These are phyloP conservation scores for Drosophila tani DNA, from an alignment of 1,140 invertebrate genomes.

Conservation along the genomic window DNA sequence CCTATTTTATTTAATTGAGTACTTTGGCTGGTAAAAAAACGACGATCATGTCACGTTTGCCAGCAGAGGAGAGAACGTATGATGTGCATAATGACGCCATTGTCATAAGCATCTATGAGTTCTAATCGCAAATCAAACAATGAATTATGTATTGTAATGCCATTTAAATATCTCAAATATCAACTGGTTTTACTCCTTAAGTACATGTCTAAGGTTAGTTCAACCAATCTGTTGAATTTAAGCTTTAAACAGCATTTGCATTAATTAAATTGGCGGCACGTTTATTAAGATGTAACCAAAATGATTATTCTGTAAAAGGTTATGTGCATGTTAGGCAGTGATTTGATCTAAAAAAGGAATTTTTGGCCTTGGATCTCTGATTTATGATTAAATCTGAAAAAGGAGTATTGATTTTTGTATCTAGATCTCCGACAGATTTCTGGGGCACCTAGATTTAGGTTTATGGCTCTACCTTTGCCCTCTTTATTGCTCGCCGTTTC, in stretches of 20 bases:
- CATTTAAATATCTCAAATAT: conserved; percentile 20
- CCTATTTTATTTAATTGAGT: conserved; percentile 78
- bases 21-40: conserved; percentile 38
- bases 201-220: conserved; percentile 42
- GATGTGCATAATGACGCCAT: conserved; percentile 54
- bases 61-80: conserved; percentile 14
- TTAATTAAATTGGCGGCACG: conserved; percentile 56
- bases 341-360: neutral
- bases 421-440: neutral
- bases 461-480: neutral
- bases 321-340: neutral
- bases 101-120: conserved; percentile 48
- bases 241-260: conserved; percentile 42
- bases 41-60: conserved; percentile 56
- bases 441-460: neutral
- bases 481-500: neutral
- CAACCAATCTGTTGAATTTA: too few species aligned
- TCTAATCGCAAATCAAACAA: conserved; percentile 69
- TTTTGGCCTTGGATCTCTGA: neutral
- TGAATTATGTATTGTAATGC: conserved; percentile 72
- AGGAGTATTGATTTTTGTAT: neutral
- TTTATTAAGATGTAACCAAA: conserved; percentile 36
- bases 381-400: conserved; percentile 4
- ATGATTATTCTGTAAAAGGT: conserved; percentile 22
- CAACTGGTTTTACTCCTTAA: conserved; percentile 27